Evolutionary conservation across 2,113 vertebrate genomes (phyloP), one percentile per base, ranked within the genome.

Genomic region (Lampris incognitus): DNA sequence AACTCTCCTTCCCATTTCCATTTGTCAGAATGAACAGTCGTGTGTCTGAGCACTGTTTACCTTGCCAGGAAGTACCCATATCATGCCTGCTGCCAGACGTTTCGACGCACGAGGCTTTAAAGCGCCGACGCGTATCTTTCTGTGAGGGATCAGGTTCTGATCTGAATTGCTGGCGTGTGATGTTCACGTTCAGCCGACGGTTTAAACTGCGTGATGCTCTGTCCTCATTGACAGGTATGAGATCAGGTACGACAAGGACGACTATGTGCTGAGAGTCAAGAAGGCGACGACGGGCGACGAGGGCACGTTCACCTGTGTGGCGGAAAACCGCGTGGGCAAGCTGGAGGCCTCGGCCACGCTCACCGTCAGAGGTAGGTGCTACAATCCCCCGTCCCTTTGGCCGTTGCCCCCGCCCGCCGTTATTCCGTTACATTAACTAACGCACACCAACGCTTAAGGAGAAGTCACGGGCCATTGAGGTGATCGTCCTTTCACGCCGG

Each of bases 241-340:
- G 87, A 97, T 98, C 90, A 98, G 95, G 83, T 98, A 97, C 24
- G 98, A 99, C 88, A 99, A 96, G 86, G 98, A 99, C 5, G 98
- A 99, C 87, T 97, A 98, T 56, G 95, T 97, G 1, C 91, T 99
- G 90, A 94, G 97, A 74, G 96, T 99, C 82, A 99, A 97, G 92
- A 98, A 97, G 86, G 95, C 96, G 1, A 62, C 88, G 66, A 92
- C 96, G 52, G 85, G 86, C 0, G 98, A 99, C 10, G 97, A 98
- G 72, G 98, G 98, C 39, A 95, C 95, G 2, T 99, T 96, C 76
- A 95, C 94, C 59, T 99, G 98, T 56, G 93, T 98, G 73, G 96
- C 97, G 1, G 98, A 99, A 87, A 99, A 99, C 75, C 95, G 97
- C 0, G 98, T 99, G 50, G 98, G 98, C 5, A 99, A 98, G 85